These are phyloP conservation scores for Caenorhabditis wallacei DNA, from an alignment of 2,888 invertebrate species.

Conservation along the genomic window DNA sequence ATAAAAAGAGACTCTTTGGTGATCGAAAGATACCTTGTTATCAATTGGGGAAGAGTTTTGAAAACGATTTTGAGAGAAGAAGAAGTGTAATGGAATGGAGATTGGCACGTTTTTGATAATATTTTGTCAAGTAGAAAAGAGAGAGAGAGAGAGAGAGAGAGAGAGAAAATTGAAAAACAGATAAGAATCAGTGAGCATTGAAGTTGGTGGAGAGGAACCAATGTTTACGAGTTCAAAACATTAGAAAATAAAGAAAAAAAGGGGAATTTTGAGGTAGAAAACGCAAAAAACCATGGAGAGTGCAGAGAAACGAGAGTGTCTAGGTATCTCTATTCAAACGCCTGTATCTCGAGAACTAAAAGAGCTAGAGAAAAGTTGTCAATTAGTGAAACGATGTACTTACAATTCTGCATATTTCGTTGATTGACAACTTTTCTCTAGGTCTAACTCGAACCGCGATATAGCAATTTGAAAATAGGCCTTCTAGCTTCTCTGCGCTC, in stretches of 20 bases:
- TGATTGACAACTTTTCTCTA: too few species aligned
- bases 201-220: neutral
- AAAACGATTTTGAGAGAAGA: conserved; percentile 2
- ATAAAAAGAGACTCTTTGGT: conserved; percentile 17
- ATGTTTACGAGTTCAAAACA: too few species aligned
- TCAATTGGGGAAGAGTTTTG: conserved; percentile 18
- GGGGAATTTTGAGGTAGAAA: neutral
- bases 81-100: conserved; percentile 23
- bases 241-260: neutral
- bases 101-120: conserved; percentile 36
- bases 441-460: too few species aligned
- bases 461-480: too few species aligned
- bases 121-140: neutral
- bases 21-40: conserved; percentile 46
- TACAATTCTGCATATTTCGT: too few species aligned
- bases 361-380: too few species aligned
- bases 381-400: too few species aligned
- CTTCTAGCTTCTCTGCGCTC: too few species aligned
- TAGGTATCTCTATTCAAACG: too few species aligned
- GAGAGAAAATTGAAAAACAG: conserved; percentile 17
- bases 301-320: too few species aligned
- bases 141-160: neutral
- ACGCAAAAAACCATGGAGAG: too few species aligned
- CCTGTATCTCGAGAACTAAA: too few species aligned
- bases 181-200: neutral